These are phyloP conservation scores for Drosophila leonis DNA, from an alignment of 2,888 invertebrate species.

Conservation along the genomic window DNA sequence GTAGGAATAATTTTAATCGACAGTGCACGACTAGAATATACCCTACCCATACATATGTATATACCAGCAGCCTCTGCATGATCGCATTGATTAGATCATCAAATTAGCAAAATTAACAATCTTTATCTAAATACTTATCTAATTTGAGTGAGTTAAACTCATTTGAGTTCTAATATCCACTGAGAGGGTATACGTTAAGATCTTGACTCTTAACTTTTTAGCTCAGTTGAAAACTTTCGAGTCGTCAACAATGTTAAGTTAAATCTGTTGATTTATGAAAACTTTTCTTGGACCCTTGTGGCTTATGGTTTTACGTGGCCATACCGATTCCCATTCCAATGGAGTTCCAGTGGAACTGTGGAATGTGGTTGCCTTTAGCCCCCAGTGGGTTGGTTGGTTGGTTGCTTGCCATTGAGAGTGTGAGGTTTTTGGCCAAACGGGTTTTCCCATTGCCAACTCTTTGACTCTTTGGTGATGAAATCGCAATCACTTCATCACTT, in stretches of 20 bases:
- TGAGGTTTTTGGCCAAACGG: conserved; percentile 43
- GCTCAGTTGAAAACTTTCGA: conserved; percentile 26
- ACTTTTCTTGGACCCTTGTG: conserved; percentile 38
- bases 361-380: conserved; percentile 49
- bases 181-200: not conserved
- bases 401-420: conserved; percentile 30
- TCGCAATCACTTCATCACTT: conserved; percentile 49
- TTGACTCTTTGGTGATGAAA: conserved; percentile 29
- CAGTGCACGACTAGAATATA: not conserved
- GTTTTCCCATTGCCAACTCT: conserved; percentile 24
- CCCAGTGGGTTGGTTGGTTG: conserved; percentile 41
- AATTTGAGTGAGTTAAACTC: not conserved
- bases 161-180: not conserved
- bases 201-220: conserved; percentile 27
- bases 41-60: not conserved
- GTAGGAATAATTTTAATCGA: not conserved
- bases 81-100: not conserved
- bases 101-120: not conserved
- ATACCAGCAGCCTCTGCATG: not conserved
- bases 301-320: conserved; percentile 17
- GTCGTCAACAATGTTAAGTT: conserved; percentile 31
- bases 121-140: not conserved
- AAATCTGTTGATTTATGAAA: conserved; percentile 72
- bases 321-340: conserved; percentile 17
- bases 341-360: conserved; percentile 35